Evolutionary conservation across 2,113 vertebrate species (phyloP).

Genomic region (Sturnira hondurensis): DNA sequence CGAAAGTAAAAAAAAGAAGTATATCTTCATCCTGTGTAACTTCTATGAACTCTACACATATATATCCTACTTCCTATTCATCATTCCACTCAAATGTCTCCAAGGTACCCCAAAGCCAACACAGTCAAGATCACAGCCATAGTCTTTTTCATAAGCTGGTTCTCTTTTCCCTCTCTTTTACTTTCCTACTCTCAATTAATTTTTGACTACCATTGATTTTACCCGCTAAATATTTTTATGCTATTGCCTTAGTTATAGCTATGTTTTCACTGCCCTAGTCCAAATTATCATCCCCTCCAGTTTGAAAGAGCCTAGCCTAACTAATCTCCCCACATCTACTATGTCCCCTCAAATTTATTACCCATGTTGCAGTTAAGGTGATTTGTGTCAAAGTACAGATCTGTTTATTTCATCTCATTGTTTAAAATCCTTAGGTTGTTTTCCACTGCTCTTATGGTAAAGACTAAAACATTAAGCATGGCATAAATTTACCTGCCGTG

Average conservation of each 20-base stretch:
- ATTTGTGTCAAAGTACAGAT: neutral
- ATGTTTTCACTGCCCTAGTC: neutral
- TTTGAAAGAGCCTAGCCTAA: neutral
- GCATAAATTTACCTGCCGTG: neutral
- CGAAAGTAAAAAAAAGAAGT: neutral
- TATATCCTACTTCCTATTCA: neutral
- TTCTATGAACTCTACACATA: neutral
- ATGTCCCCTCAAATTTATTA: neutral
- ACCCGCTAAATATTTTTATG: neutral
- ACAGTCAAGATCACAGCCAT: neutral
- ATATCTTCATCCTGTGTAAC: no score
- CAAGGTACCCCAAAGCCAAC: neutral
- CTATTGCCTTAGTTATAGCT: neutral
- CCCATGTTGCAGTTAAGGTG: neutral
- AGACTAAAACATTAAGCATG: neutral
- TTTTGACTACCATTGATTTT: neutral
- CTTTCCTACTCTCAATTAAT: neutral
- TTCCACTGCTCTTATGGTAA: neutral
- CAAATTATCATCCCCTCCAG: neutral
- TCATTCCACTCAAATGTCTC: neutral
- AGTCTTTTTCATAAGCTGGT: neutral
- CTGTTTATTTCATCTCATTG: neutral
- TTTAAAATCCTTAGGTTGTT: neutral
- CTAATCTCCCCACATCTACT: neutral
- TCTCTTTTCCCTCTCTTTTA: neutral